Base-by-base conservation (phyloP, 1,140 invertebrate genomes). In the Ceratitis capitata region DNA sequence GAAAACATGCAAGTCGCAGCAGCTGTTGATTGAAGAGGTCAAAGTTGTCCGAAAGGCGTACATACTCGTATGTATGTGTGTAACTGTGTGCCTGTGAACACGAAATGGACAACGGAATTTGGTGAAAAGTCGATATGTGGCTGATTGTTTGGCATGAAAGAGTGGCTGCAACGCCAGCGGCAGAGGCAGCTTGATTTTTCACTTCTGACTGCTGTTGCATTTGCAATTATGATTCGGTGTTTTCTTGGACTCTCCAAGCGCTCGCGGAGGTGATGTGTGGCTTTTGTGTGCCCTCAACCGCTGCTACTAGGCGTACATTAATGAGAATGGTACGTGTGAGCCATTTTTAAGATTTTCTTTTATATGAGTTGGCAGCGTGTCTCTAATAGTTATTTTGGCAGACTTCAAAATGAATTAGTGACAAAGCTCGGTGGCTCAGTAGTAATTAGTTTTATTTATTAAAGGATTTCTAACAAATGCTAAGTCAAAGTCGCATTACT, bases 11-110 rank as follows among this genome's bases (percentile, higher is more conserved):
- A 6, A 23, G n/a, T n/a, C n/a, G 23, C 69, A 56, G 19, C 39
- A 78, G 69, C 42, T 78, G 69, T 10, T 78, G 69, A 78, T 78
- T 78, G 42, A 78, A 78, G 39, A 78, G 69, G 69, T 78, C 69
- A 78, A 78, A 78, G 69, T 78, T 78, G 69, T 45, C 45, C 9
- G 69, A 45, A 78, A 45, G 42, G 69, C 7, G 39, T 4, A 26
- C 12, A 1, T 61, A 29, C n/a, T n/a, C n/a, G n/a, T n/a, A n/a
- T n/a, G n/a, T n/a, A n/a, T n/a, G n/a, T n/a, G n/a, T n/a, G n/a
- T n/a, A n/a, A n/a, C n/a, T n/a, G n/a, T n/a, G 7, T 49, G 47
- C 47, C 47, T 49, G 47, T 14, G n/a, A n/a, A n/a, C n/a, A n/a
- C n/a, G n/a, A n/a, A n/a, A 32, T 61, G 29, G 58, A 32, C 29